phyloP scores from a whole-genome alignment of 2,888 invertebrate species.

The Troides helena region DNA sequence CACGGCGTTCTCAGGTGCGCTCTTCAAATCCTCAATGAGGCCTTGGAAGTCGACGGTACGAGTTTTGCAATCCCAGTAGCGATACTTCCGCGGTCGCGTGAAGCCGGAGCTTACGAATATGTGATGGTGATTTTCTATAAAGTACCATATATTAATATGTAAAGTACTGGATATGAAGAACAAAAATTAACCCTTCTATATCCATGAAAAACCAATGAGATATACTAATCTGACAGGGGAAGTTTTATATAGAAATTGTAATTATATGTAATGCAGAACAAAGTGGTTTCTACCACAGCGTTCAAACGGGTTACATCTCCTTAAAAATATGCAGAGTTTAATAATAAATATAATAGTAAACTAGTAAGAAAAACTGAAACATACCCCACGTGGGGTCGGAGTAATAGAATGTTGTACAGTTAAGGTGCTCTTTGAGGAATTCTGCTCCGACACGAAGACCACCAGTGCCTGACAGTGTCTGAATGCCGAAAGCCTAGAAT shows the following conservation, averaged over 20 bases:
- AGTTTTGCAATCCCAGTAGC: conserved; percentile 93
- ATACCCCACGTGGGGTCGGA: conserved; percentile 98
- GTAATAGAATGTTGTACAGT: conserved; percentile 88
- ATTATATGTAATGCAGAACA: too few species aligned
- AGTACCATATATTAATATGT: background rate
- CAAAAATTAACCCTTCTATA: too few species aligned
- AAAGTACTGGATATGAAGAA: too few species aligned
- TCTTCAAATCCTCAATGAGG: conserved; percentile 86
- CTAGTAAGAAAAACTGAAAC: conserved; percentile 23
- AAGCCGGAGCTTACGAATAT: conserved; percentile 94
- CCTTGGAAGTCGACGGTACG: conserved; percentile 88
- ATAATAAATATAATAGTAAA: background rate
- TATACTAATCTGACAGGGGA: too few species aligned
- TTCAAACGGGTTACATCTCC: too few species aligned
- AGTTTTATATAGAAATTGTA: too few species aligned
- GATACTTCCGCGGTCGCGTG: conserved; percentile 87
- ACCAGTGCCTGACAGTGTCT: conserved; percentile 97
- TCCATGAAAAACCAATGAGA: too few species aligned
- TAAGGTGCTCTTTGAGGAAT: conserved; percentile 86
- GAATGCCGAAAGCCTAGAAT: conserved; percentile 90
- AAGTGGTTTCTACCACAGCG: too few species aligned
- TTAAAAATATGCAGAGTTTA: too few species aligned
- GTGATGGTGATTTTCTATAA: conserved; percentile 92
- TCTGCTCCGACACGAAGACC: conserved; percentile 94
- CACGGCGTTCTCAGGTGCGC: conserved; percentile 91